Percentiles rank a stretch among this genome's conserved stretches.
Conservation (phyloP, 2,888 invertebrate species). For the Aleiodes leptofemur region DNA sequence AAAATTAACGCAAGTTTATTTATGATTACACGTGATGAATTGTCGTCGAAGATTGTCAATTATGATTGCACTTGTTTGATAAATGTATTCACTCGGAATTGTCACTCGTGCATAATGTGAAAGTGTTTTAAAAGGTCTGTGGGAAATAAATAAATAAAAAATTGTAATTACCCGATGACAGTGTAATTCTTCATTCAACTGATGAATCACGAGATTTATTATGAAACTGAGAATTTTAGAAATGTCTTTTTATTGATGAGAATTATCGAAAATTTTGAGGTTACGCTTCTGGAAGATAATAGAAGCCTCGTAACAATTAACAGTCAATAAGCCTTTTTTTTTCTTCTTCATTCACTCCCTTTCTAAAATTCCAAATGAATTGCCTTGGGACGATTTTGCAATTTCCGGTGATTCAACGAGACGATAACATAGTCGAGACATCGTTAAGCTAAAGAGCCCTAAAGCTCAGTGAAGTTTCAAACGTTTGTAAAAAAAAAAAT, state of each 20-base stretch:
- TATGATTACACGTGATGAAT: constrained; percentile 2
- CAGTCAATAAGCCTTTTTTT: not conserved
- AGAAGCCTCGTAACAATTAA: not conserved
- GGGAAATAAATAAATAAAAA: not conserved
- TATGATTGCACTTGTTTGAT: not conserved
- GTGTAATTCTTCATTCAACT: not conserved
- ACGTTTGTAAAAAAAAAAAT: not conserved
- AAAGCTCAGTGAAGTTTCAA: not conserved
- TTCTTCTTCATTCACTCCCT: not conserved
- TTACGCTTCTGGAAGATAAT: no score
- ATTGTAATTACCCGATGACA: constrained; percentile 15
- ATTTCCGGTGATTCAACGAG: constrained; percentile 19
- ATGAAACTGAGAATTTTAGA: not conserved
- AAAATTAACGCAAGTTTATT: no score
- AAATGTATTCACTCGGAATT: not conserved
- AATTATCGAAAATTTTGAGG: constrained; percentile 12
- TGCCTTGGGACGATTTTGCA: not conserved
- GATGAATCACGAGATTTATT: not conserved
- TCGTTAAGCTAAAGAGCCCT: constrained; percentile 28
- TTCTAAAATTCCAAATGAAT: constrained; percentile 4
- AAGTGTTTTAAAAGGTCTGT: not conserved
- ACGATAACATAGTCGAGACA: constrained; percentile 4
- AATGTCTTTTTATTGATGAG: not conserved
- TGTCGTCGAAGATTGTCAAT: constrained; percentile 19
- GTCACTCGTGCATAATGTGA: constrained; percentile 12